Evolutionary conservation across 2,113 vertebrate species (phyloP).

Genomic region (Corythornis vintsioides): DNA sequence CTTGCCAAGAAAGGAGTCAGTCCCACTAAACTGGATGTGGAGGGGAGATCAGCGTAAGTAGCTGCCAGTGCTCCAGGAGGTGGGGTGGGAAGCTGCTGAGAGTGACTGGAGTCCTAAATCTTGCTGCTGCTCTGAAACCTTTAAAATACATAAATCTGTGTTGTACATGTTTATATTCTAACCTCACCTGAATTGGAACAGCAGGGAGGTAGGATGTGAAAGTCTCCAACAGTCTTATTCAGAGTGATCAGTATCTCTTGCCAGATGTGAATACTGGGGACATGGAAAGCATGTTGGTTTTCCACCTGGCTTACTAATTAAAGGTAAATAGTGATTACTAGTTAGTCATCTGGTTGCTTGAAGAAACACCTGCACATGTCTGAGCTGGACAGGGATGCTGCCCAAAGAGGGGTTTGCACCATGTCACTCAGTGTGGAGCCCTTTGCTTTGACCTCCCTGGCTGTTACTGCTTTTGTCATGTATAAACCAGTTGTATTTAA

Average conservation of each 20-base stretch:
- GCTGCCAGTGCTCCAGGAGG: rapidly evolving
- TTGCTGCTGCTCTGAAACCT: not conserved
- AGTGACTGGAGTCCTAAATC: not conserved
- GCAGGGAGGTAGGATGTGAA: not conserved
- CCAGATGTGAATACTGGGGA: not conserved
- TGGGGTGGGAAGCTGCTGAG: not conserved
- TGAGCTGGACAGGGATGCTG: not conserved
- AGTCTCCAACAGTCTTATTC: not conserved
- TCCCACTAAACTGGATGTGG: conserved; percentile 91
- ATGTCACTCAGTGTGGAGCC: not conserved
- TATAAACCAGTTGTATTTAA: not conserved
- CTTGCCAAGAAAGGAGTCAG: conserved; percentile 93
- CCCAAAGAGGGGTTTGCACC: not conserved
- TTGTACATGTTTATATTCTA: rapidly evolving
- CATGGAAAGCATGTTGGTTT: not conserved
- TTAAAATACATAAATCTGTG: rapidly evolving
- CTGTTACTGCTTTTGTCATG: not conserved
- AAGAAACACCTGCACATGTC: not conserved
- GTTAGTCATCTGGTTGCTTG: not conserved
- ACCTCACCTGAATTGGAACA: too few relatives aligned
- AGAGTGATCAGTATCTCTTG: not conserved
- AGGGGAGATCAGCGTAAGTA: conserved; percentile 96
- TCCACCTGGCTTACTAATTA: not conserved
- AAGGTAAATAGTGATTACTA: not conserved
- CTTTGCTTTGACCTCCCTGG: not conserved